Evolutionary conservation across 2,888 invertebrate genomes (phyloP), one percentile per base, ranked within the genome.

Genomic region (Notodonta dromedarius): DNA sequence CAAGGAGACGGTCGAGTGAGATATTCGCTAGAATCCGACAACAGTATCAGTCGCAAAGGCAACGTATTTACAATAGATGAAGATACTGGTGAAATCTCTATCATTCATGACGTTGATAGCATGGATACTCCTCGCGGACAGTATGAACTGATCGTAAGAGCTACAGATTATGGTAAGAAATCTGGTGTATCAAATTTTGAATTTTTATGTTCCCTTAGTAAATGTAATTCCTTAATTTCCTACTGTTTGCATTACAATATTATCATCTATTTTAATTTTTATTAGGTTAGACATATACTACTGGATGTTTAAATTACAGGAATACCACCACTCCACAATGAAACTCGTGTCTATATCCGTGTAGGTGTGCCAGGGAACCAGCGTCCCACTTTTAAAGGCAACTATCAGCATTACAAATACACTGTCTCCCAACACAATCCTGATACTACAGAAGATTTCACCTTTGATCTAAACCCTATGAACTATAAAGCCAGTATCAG

Each of bases 321-420:
- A 9, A 84, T 77, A 44, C 96, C 97, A 12, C 94, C 96, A 0
- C 84, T 96, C 0, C 91, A 94, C 57, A 95, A 96, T 50, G 96
- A 96, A 66, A 95, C 96, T 0, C 93, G 94, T 46, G 94, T 97
- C 0, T 93, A 94, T 11, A 94, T 97, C 14, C 94, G 96, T n/a
- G 97, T 97, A 0, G 97, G 97, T 0, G 96, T 96, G 5, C 96
- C 96, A 0, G 97, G 97, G 1, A 97, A 97, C 76, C 96, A 97
- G 74, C 91, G 96, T n/a, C 97, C 96, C 0, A 95, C 96, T n/a
- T 97, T 96, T 76, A 95, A 96, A 72, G 96, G 96, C 0, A 96
- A 96, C 74, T 96, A 95, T 71, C 95, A 95, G 58, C 94, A 94
- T 66, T 92, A 94, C 62, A 93, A 94, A 32, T 91, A 93, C 42